phyloP scores from a whole-genome alignment of 2,797 vertebrate genomes.

The Cynodonichthys magdalenae region DNA sequence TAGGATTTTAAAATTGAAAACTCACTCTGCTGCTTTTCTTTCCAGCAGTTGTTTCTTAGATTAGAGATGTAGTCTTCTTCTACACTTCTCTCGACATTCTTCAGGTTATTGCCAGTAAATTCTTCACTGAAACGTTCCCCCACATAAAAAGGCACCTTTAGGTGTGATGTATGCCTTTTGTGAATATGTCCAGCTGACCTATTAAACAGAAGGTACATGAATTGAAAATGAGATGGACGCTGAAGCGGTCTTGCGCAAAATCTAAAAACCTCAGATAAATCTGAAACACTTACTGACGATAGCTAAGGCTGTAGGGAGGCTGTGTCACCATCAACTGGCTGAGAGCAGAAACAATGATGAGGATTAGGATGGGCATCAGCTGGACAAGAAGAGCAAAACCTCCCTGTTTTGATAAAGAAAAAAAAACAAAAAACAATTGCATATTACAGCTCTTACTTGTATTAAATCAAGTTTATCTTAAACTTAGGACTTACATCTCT shows the following conservation, averaged over 20 bases:
- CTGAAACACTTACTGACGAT: constrained; percentile 86
- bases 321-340: constrained; percentile 99
- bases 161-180: constrained; percentile 87
- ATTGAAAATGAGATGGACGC: constrained; percentile 4
- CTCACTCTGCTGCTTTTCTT: constrained; percentile 98
- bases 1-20: constrained; percentile 25
- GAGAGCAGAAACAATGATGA: constrained; percentile 96
- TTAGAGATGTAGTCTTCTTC: constrained; percentile 98
- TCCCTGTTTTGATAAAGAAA: constrained; percentile 78
- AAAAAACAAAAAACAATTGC: neutral
- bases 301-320: constrained; percentile 97
- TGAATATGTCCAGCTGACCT: constrained; percentile 92
- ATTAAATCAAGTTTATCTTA: neutral
- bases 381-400: constrained; percentile 96
- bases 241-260: neutral
- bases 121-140: constrained; percentile 90
- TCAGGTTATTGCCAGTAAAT: constrained; percentile 88
- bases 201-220: constrained; percentile 4
- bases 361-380: constrained; percentile 97
- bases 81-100: constrained; percentile 90
- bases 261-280: neutral
- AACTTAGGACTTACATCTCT: constrained; percentile 87
- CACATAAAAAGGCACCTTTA: constrained; percentile 94
- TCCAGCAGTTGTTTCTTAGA: constrained; percentile 98
- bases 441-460: neutral